Percentiles rank a stretch among this genome's conserved stretches.
Evolutionary conservation across 2,797 vertebrate genomes (phyloP).

Genomic region (Rhynchonycteris naso): DNA sequence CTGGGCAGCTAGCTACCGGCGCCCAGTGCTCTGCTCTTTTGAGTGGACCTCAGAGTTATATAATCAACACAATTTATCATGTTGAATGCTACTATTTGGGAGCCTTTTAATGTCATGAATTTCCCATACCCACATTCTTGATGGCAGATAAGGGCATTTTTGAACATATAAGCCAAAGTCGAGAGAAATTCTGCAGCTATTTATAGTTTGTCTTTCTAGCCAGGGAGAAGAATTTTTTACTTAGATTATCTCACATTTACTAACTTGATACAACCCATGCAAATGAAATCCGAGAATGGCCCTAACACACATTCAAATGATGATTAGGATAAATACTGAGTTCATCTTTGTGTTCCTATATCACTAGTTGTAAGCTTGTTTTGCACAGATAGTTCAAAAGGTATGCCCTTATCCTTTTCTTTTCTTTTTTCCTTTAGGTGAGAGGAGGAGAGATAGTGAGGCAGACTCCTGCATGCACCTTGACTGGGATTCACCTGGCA

Average conservation of each 20-base stretch:
- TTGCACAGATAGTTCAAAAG: neutral
- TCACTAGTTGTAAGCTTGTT: neutral
- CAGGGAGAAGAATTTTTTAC: conserved; percentile 49
- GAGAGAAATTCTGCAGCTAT: conserved; percentile 55
- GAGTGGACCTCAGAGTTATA: neutral
- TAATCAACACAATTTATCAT: conserved; percentile 27
- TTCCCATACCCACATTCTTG: conserved; percentile 64
- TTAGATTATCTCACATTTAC: conserved; percentile 30
- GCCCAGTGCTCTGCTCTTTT: neutral
- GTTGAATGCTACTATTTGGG: conserved; percentile 56
- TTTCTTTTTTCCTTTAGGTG: neutral
- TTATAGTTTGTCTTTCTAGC: conserved; percentile 58
- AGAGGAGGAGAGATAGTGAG: too few relatives aligned
- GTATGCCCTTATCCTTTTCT: neutral
- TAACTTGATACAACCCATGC: neutral
- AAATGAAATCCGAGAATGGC: neutral
- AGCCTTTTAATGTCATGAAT: conserved; percentile 51
- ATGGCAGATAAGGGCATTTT: conserved; percentile 64
- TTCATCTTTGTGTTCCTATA: neutral
- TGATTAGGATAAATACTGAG: neutral
- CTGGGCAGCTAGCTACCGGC: neutral
- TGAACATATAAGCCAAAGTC: conserved; percentile 50
- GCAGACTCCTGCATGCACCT: too few relatives aligned
- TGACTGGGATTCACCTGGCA: too few relatives aligned
- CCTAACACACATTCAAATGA: neutral